Base-by-base conservation (phyloP, 2,888 invertebrate species). In the Drosophila ustulata region DNA sequence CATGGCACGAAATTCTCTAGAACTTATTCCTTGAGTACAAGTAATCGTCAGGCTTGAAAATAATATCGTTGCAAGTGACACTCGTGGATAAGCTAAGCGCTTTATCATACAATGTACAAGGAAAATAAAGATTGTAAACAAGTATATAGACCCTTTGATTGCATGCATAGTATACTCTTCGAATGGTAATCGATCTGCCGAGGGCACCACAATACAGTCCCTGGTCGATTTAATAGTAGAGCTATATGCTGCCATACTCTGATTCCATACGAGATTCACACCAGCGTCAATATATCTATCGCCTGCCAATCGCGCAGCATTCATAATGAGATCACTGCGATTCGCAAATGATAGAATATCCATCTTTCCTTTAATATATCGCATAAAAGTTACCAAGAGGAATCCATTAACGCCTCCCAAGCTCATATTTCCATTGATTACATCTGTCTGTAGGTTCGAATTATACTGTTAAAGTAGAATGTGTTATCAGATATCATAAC, bases 171-270 rank as follows among this genome's bases (percentile, higher is more conserved):
- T 8, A 32, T 62, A 41, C 6, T 39, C 1, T 0, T 30, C 0
- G 6, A 56, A 11, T 4, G 56, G 11, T 11, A 63, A n/a, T 13
- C 2, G 39, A 4, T 32, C 18, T 11, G 32, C 41, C 2, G 39
- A 4, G 9, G 63, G 63, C 3, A 63, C 49, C 11, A 56, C 5
- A 8, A 63, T 18, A 13, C 63, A 63, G 1, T 5, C 3, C 32
- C 8, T 47, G 3, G 39, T 39, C 3, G 8, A 9, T 32, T 25
- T 3, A 3, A 49, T 9, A 4, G 8, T 2, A 4, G 11, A 4
- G 11, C 47, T 32, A 3, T 37, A 39, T 3, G 9, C 1, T 0
- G 9, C n/a, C 2, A 18, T 3, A 13, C 39, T 63, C 0, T 39
- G 9, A 32, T 56, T 47, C 8, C 9, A 7, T 1, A 26, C 3